Evolutionary conservation across 2,797 vertebrate species (phyloP).

Genomic region (Typhlichthys subterraneus): DNA sequence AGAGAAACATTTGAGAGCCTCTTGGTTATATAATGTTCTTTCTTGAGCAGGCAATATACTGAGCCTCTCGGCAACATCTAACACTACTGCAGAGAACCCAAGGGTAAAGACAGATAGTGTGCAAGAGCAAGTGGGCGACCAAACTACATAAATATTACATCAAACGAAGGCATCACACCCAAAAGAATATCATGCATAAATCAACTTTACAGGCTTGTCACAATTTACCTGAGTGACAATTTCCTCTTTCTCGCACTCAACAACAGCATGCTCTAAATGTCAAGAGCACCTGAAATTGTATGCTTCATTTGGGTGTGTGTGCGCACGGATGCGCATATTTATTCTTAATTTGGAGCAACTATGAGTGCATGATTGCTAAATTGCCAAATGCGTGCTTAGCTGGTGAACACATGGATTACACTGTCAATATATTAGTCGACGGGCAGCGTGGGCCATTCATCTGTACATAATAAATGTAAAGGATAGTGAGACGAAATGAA

Average conservation of each 20-base stretch:
- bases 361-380: not conserved
- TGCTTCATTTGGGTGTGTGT: not conserved
- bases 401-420: not conserved
- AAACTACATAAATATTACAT: slow-evolving; percentile 74
- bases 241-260: slow-evolving; percentile 8
- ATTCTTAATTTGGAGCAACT: slow-evolving; percentile 17
- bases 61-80: slow-evolving; percentile 41
- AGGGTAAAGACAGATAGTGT: slow-evolving; percentile 31
- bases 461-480: too few relatives aligned
- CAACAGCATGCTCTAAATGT: not conserved
- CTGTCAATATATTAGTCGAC: slow-evolving; percentile 10
- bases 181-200: slow-evolving; percentile 57
- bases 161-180: slow-evolving; percentile 52
- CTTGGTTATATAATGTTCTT: too few relatives aligned
- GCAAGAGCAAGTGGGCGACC: slow-evolving; percentile 29
- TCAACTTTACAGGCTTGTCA: slow-evolving; percentile 45
- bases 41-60: slow-evolving; percentile 31
- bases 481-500: too few relatives aligned
- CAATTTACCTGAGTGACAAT: slow-evolving; percentile 32
- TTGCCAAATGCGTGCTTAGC: not conserved
- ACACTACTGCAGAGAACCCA: slow-evolving; percentile 17
- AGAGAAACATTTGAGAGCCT: too few relatives aligned
- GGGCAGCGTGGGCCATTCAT: too few relatives aligned
- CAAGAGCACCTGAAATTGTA: not conserved
- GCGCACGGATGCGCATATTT: slow-evolving; percentile 4